Base-by-base conservation (phyloP, 2,113 vertebrate species). In the Triplophysa rosa region DNA sequence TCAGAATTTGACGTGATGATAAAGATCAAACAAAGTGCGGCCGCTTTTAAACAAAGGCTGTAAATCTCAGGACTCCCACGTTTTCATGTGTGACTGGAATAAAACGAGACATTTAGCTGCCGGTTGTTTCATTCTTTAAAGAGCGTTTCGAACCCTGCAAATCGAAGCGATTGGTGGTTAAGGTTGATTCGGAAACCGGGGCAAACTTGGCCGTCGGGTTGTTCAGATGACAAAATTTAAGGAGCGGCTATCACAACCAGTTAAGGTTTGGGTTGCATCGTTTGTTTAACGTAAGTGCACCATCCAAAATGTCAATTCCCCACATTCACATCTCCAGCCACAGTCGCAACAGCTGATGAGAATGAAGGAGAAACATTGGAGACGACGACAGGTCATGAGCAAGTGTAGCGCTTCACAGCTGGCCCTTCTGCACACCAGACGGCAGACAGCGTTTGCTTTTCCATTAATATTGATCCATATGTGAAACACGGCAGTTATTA, bases 61-160 rank as follows among this genome's bases (percentile, higher is more conserved):
- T 54, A 54, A 71, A 26, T 72, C 69, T 42, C 69, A 59, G 29
- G 69, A 72, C 69, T 24, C 42, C 1, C 33, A 59, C 19, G n/a
- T 37, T 33, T 71, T 14, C 29, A 58, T 16, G 24, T 54, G 67
- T 54, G 67, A 29, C 67, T 54, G 8, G 33, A 59, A 72, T 72
- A 24, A 72, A 42, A 61, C 24, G 1, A 13, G 11, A 4, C 26
- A 8, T 21, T 58, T 58, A 37, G 19, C n/a, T 23, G 26, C 17
- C 8, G 37, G 8, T 42, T 42, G 54, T 59, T 13, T 59, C 52
- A 49, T n/a, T 37, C 7, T 9, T 71, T 58, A 21, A 24, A 40
- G 6, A 59, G 59, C 54, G 7, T 58, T 67, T 67, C 24, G 26
- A 68, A 68, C 21, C 67, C 24, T 11, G 2, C 12, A 24, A 16